These are phyloP conservation scores for Dryobota labecula DNA, from an alignment of 2,888 invertebrate genomes.

Conservation along the genomic window DNA sequence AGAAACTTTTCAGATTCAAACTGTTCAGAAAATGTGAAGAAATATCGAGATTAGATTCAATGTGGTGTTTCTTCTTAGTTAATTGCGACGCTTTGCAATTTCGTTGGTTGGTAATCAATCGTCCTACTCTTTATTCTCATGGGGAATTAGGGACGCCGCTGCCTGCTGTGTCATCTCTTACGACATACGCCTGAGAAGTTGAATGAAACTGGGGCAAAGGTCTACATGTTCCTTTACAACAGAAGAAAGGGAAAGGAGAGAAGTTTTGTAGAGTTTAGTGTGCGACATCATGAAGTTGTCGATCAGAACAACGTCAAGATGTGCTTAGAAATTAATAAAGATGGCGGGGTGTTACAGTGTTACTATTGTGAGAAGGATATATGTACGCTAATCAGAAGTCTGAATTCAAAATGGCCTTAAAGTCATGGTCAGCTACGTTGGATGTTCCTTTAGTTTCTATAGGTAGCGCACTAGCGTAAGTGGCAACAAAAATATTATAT, in stretches of 20 bases:
- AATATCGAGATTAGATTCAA: conserved; percentile 4
- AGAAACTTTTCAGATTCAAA: neutral
- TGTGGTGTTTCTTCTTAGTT: neutral
- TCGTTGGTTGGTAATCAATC: conserved; percentile 2
- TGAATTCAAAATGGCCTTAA: neutral
- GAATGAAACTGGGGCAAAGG: neutral
- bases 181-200: neutral
- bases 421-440: neutral
- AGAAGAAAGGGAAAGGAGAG: neutral
- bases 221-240: neutral
- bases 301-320: neutral
- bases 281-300: neutral
- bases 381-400: neutral
- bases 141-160: neutral
- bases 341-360: neutral
- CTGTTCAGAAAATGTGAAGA: neutral
- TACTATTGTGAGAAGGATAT: neutral
- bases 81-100: neutral
- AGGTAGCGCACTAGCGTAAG: conserved; percentile 5
- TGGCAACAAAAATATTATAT: conserved; percentile 4
- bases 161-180: neutral
- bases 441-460: neutral
- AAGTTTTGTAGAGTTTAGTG: neutral
- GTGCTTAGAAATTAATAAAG: neutral
- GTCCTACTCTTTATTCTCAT: neutral